Evolutionary conservation across 2,888 invertebrate species (phyloP).

Genomic region (Nematopogon swammerdamellus): DNA sequence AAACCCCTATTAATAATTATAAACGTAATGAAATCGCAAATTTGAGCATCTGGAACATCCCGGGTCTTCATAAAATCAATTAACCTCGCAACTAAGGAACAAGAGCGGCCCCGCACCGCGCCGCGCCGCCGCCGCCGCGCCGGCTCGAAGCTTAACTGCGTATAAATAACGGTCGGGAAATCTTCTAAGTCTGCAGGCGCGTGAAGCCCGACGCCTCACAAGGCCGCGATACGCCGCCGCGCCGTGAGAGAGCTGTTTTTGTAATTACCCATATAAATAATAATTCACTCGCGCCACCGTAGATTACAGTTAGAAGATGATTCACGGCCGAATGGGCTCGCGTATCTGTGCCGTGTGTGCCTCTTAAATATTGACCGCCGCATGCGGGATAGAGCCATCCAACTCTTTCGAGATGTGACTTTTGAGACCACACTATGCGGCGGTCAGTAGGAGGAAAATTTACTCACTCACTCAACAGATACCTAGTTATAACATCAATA

Average conservation of each 20-base stretch:
- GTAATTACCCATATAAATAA: conserved; percentile 57
- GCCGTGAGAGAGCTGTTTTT: conserved; percentile 45
- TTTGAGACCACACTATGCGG: no score
- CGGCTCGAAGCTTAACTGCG: neutral
- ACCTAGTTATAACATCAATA: no score
- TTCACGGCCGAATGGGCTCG: conserved; percentile 21
- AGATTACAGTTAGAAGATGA: conserved; percentile 48
- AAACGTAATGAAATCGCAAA: no score
- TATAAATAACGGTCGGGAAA: neutral
- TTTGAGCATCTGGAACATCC: no score
- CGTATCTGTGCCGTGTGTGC: conserved; percentile 10
- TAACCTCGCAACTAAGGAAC: neutral
- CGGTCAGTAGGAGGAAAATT: no score
- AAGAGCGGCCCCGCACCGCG: no score
- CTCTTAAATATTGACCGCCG: conserved; percentile 11
- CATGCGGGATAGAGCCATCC: neutral
- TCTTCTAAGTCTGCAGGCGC: neutral
- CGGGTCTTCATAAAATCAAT: neutral
- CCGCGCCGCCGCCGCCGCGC: neutral
- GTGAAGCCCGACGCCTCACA: no score
- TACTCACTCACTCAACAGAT: no score
- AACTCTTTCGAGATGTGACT: no score
- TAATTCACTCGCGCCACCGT: conserved; percentile 35
- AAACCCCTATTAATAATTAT: no score
- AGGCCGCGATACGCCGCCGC: neutral